A percentile compares a stretch with the other conserved stretches of the same genome.
phyloP scores from a whole-genome alignment of 2,797 vertebrate species.

The Dicrostonyx torquatus region DNA sequence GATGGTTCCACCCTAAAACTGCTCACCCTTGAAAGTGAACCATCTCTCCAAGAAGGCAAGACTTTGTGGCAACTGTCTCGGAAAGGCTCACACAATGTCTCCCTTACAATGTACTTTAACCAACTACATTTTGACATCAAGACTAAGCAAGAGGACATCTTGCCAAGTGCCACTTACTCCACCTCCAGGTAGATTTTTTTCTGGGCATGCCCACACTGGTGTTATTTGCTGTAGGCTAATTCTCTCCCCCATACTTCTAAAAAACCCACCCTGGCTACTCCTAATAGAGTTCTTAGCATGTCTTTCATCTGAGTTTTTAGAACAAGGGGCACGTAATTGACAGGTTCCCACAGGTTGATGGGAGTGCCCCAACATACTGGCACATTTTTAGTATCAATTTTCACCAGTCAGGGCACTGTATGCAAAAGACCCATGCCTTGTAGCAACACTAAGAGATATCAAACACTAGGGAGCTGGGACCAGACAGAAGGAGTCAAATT shows the following conservation, averaged over 20 bases:
- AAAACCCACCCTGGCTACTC: constrained; percentile 31
- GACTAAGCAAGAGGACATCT: constrained; percentile 33
- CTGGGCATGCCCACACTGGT: constrained; percentile 65
- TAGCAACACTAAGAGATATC: neutral
- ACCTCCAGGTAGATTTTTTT: constrained; percentile 58
- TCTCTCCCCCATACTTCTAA: constrained; percentile 42
- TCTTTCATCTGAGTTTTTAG: constrained; percentile 64
- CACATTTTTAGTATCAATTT: constrained; percentile 23
- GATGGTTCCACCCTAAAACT: neutral
- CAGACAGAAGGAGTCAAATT: neutral
- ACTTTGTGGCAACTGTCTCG: neutral
- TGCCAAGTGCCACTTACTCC: constrained; percentile 64
- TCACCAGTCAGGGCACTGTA: neutral
- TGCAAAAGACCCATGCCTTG: neutral
- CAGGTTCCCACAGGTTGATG: constrained; percentile 64
- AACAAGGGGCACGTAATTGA: constrained; percentile 51
- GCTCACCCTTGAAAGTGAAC: neutral
- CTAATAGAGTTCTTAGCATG: constrained; percentile 25
- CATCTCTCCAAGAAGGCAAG: neutral
- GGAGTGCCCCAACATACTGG: constrained; percentile 39
- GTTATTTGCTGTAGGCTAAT: constrained; percentile 62
- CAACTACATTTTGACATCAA: constrained; percentile 28
- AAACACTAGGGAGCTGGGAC: neutral
- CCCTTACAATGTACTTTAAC: neutral
- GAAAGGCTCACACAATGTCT: constrained; percentile 18